These are phyloP conservation scores for Proteles cristata DNA, from an alignment of 2,113 vertebrate species.

Conservation along the genomic window DNA sequence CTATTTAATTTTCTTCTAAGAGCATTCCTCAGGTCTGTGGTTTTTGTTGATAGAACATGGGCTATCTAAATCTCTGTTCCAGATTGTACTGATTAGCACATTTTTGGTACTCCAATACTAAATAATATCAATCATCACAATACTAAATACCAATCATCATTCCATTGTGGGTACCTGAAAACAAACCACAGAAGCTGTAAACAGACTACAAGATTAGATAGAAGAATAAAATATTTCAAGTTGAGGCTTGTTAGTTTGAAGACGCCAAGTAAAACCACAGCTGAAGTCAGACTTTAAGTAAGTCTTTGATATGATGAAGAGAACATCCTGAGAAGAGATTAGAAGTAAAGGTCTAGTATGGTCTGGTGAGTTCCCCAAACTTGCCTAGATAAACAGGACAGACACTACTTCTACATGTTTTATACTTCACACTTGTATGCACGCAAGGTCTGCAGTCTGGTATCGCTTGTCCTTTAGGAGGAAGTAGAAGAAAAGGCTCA, in stretches of 20 bases:
- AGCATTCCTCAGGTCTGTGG: not conserved
- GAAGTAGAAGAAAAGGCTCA: not conserved
- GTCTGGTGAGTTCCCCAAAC: not conserved
- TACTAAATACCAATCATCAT: not conserved
- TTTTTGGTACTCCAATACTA: conserved; percentile 49
- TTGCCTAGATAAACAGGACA: not conserved
- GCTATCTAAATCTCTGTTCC: conserved; percentile 49
- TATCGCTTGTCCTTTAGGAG: not conserved
- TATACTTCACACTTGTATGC: not conserved
- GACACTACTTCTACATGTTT: not conserved
- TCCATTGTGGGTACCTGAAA: conserved; percentile 55
- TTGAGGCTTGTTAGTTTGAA: conserved; percentile 34
- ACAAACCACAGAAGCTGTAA: conserved; percentile 43
- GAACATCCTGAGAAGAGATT: not conserved
- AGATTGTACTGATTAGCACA: not conserved
- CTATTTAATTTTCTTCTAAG: not conserved
- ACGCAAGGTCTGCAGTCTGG: not conserved
- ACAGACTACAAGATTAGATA: not conserved
- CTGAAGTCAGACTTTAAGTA: conserved; percentile 13
- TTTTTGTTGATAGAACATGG: conserved; percentile 1
- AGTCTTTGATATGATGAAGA: not conserved
- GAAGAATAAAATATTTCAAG: conserved; percentile 3
- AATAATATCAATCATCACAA: conserved; percentile 33
- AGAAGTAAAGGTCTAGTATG: not conserved
- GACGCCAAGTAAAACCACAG: conserved; percentile 17